A percentile compares a stretch with the other conserved stretches of the same genome.
Evolutionary conservation across 2,113 vertebrate genomes (phyloP).

Genomic region (Panthera tigris): DNA sequence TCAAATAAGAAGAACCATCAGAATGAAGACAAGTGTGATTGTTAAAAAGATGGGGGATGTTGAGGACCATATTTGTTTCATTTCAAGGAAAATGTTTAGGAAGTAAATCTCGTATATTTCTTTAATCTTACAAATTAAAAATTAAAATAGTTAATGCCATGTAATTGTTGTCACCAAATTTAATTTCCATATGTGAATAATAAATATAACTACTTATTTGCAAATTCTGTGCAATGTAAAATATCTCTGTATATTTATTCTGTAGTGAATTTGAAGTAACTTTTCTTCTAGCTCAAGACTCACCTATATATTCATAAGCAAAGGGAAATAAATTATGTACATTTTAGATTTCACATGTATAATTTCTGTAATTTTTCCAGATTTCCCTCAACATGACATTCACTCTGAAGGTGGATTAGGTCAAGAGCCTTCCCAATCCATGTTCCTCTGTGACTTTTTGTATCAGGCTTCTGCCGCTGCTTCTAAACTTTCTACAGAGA

Average conservation of each 20-base stretch:
- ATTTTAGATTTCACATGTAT: neutral
- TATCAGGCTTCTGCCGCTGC: conserved; percentile 88
- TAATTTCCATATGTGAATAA: conserved; percentile 60
- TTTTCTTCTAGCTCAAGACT: conserved; percentile 9
- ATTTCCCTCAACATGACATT: conserved; percentile 90
- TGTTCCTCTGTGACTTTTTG: conserved; percentile 95
- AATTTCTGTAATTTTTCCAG: conserved; percentile 81
- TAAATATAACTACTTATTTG: conserved; percentile 28
- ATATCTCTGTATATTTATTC: neutral
- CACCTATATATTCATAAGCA: neutral
- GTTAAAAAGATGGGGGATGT: neutral
- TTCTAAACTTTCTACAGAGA: conserved; percentile 87
- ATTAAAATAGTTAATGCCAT: conserved; percentile 55
- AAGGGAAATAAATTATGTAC: neutral
- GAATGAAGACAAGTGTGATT: neutral
- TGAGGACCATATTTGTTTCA: neutral
- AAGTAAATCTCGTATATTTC: neutral
- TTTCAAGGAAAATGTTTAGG: conserved; percentile 9
- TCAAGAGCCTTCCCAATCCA: conserved; percentile 82
- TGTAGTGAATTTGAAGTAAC: neutral
- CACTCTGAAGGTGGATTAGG: conserved; percentile 83
- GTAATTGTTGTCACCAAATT: conserved; percentile 43
- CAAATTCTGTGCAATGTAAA: conserved; percentile 28
- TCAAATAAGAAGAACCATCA: neutral
- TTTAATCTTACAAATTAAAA: conserved; percentile 49